Evolutionary conservation across 2,888 invertebrate species (phyloP).

Genomic region (Tenthredo scrophulariae): DNA sequence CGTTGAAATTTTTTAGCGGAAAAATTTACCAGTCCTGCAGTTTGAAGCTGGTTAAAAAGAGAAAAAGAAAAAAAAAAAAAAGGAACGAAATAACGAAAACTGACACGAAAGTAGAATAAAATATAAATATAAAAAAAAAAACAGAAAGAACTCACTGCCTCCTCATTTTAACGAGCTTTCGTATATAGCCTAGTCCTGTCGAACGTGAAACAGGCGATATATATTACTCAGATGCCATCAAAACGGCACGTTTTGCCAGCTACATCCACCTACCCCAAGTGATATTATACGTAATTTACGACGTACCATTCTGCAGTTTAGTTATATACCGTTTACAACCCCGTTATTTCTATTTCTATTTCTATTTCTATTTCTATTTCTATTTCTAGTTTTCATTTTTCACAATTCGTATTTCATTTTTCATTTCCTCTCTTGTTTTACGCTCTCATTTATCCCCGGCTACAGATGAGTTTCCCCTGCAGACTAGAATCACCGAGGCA

Average conservation of each 20-base stretch:
- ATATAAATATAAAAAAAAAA: neutral
- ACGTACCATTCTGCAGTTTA: conserved; percentile 51
- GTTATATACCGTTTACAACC: conserved; percentile 56
- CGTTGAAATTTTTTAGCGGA: neutral
- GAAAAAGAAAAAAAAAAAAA: neutral
- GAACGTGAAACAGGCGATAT: conserved; percentile 47
- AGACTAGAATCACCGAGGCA: conserved; percentile 7
- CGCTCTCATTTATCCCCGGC: neutral
- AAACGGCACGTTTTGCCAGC: conserved; percentile 57
- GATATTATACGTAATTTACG: conserved; percentile 63
- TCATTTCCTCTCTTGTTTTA: neutral
- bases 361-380: neutral
- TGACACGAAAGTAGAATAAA: neutral
- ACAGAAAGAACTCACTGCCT: neutral
- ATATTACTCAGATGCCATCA: conserved; percentile 57
- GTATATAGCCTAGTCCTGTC: conserved; percentile 17
- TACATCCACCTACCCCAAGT: conserved; percentile 49
- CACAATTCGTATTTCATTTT: neutral
- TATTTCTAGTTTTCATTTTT: neutral
- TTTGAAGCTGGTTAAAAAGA: neutral
- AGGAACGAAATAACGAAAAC: neutral
- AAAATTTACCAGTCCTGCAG: neutral
- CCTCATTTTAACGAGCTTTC: conserved; percentile 33
- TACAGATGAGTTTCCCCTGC: neutral
- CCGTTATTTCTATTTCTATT: neutral